Evolutionary conservation across 2,113 vertebrate species (phyloP).

Genomic region (Ovis canadensis): DNA sequence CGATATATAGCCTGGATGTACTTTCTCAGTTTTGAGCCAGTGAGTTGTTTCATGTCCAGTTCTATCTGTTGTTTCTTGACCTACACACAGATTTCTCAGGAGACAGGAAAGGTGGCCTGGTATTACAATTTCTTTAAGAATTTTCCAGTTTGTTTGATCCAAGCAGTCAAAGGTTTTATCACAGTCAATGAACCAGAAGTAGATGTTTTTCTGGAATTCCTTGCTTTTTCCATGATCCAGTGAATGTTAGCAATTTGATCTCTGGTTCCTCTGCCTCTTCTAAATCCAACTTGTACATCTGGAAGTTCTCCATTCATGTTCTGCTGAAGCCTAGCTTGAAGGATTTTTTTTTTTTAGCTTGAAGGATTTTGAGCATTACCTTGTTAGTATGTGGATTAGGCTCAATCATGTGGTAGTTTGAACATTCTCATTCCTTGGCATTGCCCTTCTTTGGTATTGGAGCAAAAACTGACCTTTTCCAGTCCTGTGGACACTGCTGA

Average conservation of each 20-base stretch:
- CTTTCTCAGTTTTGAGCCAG: neutral
- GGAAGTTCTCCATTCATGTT: neutral
- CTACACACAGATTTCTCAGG: neutral
- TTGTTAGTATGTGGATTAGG: neutral
- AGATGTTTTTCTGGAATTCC: neutral
- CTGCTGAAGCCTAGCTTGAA: neutral
- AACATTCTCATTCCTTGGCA: neutral
- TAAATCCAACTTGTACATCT: neutral
- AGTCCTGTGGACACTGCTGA: neutral
- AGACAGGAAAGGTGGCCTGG: neutral
- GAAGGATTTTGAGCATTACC: neutral
- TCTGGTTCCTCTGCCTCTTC: neutral
- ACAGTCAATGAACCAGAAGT: neutral
- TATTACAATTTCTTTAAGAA: neutral
- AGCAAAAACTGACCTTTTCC: neutral
- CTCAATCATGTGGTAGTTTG: neutral
- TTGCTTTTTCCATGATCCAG: neutral
- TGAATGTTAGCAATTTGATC: neutral
- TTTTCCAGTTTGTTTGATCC: neutral
- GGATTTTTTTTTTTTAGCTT: too few species aligned
- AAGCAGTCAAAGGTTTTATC: neutral
- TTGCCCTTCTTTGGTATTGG: neutral
- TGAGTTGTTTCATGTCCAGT: neutral
- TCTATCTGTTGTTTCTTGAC: neutral
- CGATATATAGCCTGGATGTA: neutral